Evolutionary conservation across 2,113 vertebrate genomes (phyloP).

Genomic region (Sceloporus tristichus): DNA sequence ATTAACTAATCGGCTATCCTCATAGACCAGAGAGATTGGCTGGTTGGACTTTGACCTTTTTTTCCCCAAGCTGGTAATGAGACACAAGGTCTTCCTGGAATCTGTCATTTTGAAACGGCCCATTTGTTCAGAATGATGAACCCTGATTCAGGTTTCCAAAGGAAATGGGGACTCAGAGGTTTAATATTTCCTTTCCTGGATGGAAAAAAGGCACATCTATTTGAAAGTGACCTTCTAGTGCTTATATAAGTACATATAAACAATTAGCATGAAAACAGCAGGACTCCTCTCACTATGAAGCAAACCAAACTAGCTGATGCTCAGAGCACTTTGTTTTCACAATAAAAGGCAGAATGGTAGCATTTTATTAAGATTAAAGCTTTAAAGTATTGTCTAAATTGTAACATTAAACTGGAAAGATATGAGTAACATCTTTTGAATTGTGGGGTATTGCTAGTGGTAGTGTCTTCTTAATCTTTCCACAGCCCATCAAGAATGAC

Average conservation of each 20-base stretch:
- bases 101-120: conserved; percentile 26
- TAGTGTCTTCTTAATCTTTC: too few species aligned
- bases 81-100: background rate
- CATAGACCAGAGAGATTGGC: background rate
- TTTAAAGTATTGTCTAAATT: too few species aligned
- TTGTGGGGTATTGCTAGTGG: too few species aligned
- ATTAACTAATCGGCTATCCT: background rate
- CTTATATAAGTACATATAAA: conserved; percentile 63
- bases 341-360: background rate
- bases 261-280: conserved; percentile 62
- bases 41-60: conserved; percentile 14
- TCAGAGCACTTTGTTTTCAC: background rate
- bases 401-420: too few species aligned
- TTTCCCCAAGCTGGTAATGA: conserved; percentile 26
- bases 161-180: conserved; percentile 53
- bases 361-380: background rate
- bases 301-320: conserved; percentile 42
- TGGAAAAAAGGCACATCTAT: conserved; percentile 39
- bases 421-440: too few species aligned
- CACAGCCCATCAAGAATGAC: too few species aligned
- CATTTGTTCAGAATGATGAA: background rate
- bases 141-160: conserved; percentile 57
- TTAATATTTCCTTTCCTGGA: conserved; percentile 48
- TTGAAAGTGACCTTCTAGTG: conserved; percentile 63
- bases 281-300: conserved; percentile 48